phyloP scores from a whole-genome alignment of 2,113 vertebrate genomes.

The Pheucticus melanocephalus region DNA sequence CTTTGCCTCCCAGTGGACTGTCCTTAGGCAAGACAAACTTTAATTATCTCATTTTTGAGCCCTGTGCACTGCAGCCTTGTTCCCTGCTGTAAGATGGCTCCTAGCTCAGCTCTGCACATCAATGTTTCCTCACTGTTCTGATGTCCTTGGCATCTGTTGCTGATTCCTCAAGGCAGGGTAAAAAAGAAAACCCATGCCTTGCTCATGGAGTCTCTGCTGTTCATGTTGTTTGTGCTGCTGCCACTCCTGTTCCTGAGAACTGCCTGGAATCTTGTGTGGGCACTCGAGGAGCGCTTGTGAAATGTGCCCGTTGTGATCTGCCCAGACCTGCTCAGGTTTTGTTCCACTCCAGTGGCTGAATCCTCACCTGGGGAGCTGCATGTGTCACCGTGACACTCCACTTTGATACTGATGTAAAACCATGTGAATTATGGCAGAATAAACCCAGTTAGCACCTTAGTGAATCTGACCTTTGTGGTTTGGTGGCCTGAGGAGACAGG shows the following conservation, averaged over 20 bases:
- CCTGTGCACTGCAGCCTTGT: background rate
- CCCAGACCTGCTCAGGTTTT: background rate
- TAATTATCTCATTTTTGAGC: background rate
- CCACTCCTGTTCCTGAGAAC: background rate
- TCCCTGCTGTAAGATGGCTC: background rate
- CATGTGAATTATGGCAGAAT: background rate
- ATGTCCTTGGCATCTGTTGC: background rate
- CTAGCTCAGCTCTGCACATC: background rate
- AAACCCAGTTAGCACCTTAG: background rate
- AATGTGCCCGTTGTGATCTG: background rate
- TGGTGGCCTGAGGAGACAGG: background rate
- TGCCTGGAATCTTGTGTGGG: background rate
- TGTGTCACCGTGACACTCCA: background rate
- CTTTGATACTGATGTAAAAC: background rate
- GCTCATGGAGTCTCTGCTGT: background rate
- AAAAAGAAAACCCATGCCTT: background rate
- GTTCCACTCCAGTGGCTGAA: background rate
- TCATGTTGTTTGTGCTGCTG: background rate
- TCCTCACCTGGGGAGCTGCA: background rate
- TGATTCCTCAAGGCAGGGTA: background rate
- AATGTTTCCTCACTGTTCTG: background rate
- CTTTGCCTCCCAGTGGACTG: slow-evolving; percentile 10
- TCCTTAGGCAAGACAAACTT: background rate
- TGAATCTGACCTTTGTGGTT: background rate
- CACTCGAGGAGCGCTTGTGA: background rate